Conservation (phyloP, 2,888 invertebrate species). For the Megamerina dolium region DNA sequence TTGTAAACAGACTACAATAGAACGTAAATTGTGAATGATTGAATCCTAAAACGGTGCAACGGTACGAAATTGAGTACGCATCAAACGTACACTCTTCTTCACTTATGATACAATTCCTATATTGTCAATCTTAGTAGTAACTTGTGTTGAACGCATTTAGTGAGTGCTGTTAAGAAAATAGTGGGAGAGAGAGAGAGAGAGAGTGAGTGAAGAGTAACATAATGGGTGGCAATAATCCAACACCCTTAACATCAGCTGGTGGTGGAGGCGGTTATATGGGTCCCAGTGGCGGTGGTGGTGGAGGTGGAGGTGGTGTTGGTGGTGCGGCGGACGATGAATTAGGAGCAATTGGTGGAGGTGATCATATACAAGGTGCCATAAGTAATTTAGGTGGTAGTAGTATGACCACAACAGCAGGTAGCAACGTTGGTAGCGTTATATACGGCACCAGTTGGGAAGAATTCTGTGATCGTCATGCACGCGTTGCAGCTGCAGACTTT, state of each 20-base stretch:
- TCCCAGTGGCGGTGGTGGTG: constrained; percentile 34
- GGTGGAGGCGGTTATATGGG: constrained; percentile 41
- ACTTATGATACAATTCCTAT: too few species aligned
- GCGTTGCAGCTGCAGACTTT: constrained; percentile 79
- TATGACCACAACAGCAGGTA: constrained; percentile 20
- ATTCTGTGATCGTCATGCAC: constrained; percentile 82
- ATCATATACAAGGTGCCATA: constrained; percentile 37
- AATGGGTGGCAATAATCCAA: constrained; percentile 40
- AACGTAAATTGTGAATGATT: too few species aligned
- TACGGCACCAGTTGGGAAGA: constrained; percentile 68
- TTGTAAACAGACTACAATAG: too few species aligned
- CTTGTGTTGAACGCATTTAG: too few species aligned
- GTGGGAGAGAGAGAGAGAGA: too few species aligned
- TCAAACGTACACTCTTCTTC: too few species aligned
- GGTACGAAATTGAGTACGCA: too few species aligned
- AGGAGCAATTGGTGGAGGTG: constrained; percentile 21
- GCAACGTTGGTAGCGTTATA: constrained; percentile 20
- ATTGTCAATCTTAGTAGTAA: too few species aligned
- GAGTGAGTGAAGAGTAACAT: too few species aligned
- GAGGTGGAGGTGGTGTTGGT: constrained; percentile 26
- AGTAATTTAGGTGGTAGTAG: constrained; percentile 30
- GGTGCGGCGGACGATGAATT: too few species aligned
- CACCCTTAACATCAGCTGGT: constrained; percentile 26
- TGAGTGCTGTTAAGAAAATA: too few species aligned
- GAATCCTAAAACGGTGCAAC: too few species aligned